Evolutionary conservation across 2,113 vertebrate genomes (phyloP), one percentile per base, ranked within the genome.

Genomic region (Gadus macrocephalus): DNA sequence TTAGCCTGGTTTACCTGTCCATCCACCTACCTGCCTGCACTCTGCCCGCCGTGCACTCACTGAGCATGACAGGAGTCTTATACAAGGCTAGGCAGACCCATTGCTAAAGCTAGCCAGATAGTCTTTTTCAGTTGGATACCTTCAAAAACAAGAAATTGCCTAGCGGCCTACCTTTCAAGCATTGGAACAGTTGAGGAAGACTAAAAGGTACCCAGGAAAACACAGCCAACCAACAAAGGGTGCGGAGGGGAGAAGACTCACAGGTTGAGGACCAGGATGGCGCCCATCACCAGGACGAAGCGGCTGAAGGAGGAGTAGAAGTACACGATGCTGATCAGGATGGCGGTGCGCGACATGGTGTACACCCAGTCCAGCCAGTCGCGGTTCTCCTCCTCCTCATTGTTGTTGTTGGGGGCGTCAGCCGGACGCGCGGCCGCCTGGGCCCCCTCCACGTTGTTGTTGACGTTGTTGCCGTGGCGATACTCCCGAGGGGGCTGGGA

Each of bases 321-420:
- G 91, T 98, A 98, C 17, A 99, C 94, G 15, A 99, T 93, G 77
- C 96, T 97, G 60, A 99, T 94, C 8, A 99, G 89, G 73, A 98
- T 92, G 0, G 93, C 93, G 0, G 95, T 94, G 5, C 96, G 93
- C 0, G 95, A 96, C 64, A 96, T 91, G 0, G 94, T 96, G 85
- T 97, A 98, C 86, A 97, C 92, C 97, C 96, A 98, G 91, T 98
- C 96, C 68, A 98, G 91, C 97, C 97, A 99, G 86, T 98, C 97
- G 28, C 94, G 92, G 78, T 99, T 95, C 81, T 96, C 92, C 72
- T 99, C 96, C 12, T 98, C 96, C 59, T 98, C 96, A 58, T 98
- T 96, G 0, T 98, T 96, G 67, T 98, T 96, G 0, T 98, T 96
- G 67, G 94, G 84, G 55, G 94, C 89, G 0, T 95, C 93, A 0